These are phyloP conservation scores for Tachypleus tridentatus DNA, from an alignment of 1,140 invertebrate genomes.

Conservation along the genomic window DNA sequence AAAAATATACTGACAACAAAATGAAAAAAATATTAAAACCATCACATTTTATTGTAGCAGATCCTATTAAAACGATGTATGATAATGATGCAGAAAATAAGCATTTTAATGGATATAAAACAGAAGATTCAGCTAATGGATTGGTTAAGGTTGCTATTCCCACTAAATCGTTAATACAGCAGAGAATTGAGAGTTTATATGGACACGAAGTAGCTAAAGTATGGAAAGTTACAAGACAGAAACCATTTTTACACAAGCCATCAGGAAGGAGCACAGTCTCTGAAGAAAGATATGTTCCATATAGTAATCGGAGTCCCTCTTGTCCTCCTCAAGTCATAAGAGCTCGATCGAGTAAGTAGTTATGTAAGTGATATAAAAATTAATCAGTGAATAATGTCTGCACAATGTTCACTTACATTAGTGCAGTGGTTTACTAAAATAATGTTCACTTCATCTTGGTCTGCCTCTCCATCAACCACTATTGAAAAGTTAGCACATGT, in stretches of 20 bases:
- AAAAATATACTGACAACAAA: constrained; percentile 1
- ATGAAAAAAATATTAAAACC: background rate
- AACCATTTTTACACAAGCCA: constrained; percentile 3
- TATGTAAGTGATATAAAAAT: too few species aligned
- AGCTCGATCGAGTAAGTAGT: background rate
- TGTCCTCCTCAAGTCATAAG: constrained; percentile 3
- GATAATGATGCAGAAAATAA: background rate
- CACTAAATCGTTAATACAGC: constrained; percentile 62
- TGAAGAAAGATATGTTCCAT: constrained; percentile 3
- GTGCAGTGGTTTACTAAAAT: too few species aligned
- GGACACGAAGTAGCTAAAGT: constrained; percentile 38
- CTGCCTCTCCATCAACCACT: too few species aligned
- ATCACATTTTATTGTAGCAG: background rate
- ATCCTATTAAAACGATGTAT: background rate
- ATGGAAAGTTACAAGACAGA: constrained; percentile 15
- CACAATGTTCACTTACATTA: too few species aligned
- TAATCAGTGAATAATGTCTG: too few species aligned
- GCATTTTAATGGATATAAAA: background rate
- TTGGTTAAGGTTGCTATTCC: background rate
- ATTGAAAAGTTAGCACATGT: too few species aligned
- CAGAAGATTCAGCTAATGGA: background rate
- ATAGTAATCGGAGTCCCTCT: constrained; percentile 7
- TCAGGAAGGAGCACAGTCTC: background rate
- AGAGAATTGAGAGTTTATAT: constrained; percentile 71
- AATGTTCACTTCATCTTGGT: too few species aligned